Evolutionary conservation across 2,888 invertebrate species (phyloP), one percentile per base, ranked within the genome.

Genomic region (Drosophila colorata): DNA sequence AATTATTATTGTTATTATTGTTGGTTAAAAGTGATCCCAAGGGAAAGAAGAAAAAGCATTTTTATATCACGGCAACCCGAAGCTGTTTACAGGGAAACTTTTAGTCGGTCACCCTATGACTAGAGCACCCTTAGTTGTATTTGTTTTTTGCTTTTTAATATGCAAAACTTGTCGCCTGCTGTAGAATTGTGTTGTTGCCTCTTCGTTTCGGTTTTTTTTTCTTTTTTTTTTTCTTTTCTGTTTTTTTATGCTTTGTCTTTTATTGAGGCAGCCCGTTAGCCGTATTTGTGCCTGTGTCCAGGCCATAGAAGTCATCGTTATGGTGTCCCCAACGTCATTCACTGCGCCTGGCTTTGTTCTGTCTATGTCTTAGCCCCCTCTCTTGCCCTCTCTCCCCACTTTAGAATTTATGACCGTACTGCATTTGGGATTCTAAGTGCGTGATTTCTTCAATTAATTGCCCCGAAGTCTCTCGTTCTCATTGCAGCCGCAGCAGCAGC

Each of bases 361-460:
- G 28, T 33, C 33, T 13, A 33, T 33, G 33, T 4, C 33, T 9
- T 9, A 2, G 9, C 8, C 0, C 8, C 2, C 9, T 9, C 9
- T 13, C 37, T 35, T n/a, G 35, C 33, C 33, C 6, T 6, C 5
- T 11, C 53, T 9, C 13, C 8, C 2, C 40, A 11, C 52, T 64
- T 64, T 57, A 41, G 61, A 75, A 76, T 75, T 75, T 77, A 77
- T 72, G 65, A 51, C 28, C 55, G 55, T 46, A 25, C 63, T 60
- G 58, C 57, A 71, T 67, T 75, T 75, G 76, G 75, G 67, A 55
- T 75, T 68, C 64, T 48, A 70, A 78, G 85, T 82, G 85, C 87
- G 87, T 85, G 85, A 85, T 85, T 85, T 85, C 74, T 85, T 85
- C 82, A 85, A 85, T 87, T 85, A 85, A 87, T 87, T 85, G 85